Evolutionary conservation across 2,888 invertebrate genomes (phyloP), one percentile per base, ranked within the genome.

Genomic region (Operophtera brumata): DNA sequence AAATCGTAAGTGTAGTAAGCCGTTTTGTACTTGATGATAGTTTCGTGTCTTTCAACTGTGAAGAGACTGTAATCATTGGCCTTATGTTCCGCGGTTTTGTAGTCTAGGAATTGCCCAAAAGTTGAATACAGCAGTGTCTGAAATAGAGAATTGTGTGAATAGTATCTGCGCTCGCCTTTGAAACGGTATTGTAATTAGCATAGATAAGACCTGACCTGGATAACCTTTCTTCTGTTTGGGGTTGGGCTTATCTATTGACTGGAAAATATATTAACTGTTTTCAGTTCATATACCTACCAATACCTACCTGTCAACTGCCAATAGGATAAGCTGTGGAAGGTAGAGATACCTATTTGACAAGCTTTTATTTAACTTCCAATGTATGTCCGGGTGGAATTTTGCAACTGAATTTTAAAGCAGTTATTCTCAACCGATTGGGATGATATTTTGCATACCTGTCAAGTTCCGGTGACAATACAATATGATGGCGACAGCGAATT

Each of bases 1-100:
- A 97, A 89, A 71, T 95, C 94, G 79, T 96, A 97, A 0, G 97
- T 94, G 78, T 98, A 98, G 80, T 94, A 96, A 0, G 95, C 93
- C 11, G 97, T 95, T 87, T 98, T 98, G 80, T 95, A 95, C 66
- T 94, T 94, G 10, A 95, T 94, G 68, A 98, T 96, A 0, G 94
- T 90, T 62, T 93, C 92, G 77, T 97, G 96, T 58, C 93, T 92
- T n/a, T 95, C 94, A 92, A 94, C 93, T 0, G 96, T 96, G 78
- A 94, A 95, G 12, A 90, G 80, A 48, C 64, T 66, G 61, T 70
- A 79, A 49, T 79, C 73, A 42, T 71, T 72, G 20, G 70, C 70
- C 13, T 54, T 65, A 9, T 54, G 54, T 50, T 72, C 89, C 1
- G 92, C 90, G 41, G 94, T 93, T 41, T 94, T 86, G 36, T 92